Base-by-base conservation (phyloP, 2,113 vertebrate genomes). In the Lepidothrix coronata region DNA sequence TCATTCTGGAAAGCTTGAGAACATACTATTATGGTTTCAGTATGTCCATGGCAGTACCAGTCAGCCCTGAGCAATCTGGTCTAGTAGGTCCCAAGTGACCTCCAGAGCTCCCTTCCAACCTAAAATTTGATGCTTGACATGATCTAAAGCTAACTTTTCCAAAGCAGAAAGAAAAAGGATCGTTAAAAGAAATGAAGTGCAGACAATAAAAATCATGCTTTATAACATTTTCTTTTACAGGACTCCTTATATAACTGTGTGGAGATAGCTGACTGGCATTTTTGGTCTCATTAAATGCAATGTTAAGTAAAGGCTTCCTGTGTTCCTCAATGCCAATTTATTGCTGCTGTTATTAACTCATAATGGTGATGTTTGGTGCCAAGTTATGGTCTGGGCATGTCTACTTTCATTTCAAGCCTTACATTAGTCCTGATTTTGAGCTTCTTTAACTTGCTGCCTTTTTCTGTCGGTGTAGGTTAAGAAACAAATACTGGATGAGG, bases 401-500 rank as follows among this genome's bases (percentile, higher is more conserved):
- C 66, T 91, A 37, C 54, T 70, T 91, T 92, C 46, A 73, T 92
- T 94, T 93, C 62, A 82, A 73, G 24, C 55, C 65, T 96, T 54
- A 81, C 11, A 19, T 22, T 28, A 91, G 17, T 39, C 71, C 51
- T 93, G 86, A 63, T 24, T 83, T 91, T 25, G 33, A 74, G 49
- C 54, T 75, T 62, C 54, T 84, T 78, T 57, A 70, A 52, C 37
- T 70, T 52, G 5, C 8, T 75, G 11, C 35, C 3, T 46, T 92
- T 81, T 86, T 71, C 28, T 84, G 24, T 65, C 72, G 17, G 21
- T 82, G 78, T 95, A 99, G 99, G 99, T 99, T 70, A 99, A 99
- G 96, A 99, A 99, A 90, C 99, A 99, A 97, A 99, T 99, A 93
- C 93, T 99, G 89, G 98, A 99, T 97, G 99, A 99, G 90, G 98